phyloP scores from a whole-genome alignment of 2,113 vertebrate species.

The Chionis minor region DNA sequence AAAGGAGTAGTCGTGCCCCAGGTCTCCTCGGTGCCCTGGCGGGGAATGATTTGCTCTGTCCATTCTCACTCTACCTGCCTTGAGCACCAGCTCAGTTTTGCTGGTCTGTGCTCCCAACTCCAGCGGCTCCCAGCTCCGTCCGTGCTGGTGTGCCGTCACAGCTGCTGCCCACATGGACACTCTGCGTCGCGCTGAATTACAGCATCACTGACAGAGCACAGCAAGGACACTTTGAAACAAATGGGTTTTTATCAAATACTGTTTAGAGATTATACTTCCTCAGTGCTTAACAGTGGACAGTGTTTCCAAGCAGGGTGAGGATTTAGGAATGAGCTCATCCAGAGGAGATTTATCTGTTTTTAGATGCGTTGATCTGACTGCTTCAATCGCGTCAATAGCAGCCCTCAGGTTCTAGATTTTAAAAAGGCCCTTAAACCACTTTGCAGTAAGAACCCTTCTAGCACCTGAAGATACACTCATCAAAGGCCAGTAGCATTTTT shows the following conservation, averaged over 20 bases:
- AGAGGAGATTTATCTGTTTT: not conserved
- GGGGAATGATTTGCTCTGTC: not conserved
- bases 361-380: not conserved
- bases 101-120: not conserved
- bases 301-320: not conserved
- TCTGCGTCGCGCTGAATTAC: not conserved
- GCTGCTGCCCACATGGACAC: not conserved
- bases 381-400: not conserved
- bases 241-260: not conserved
- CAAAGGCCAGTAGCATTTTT: not conserved
- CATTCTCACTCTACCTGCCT: not conserved
- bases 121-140: not conserved
- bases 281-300: not conserved
- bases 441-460: not conserved
- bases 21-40: not conserved
- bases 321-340: not conserved
- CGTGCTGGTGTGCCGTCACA: not conserved
- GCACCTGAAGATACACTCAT: not conserved
- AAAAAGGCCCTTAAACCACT: not conserved
- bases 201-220: not conserved
- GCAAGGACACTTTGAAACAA: not conserved
- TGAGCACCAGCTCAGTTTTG: not conserved
- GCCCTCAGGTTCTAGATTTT: not conserved
- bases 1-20: not conserved
- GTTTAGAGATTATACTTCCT: not conserved